Evolutionary conservation across 2,113 vertebrate species (phyloP).

Genomic region (Sinosuthora webbiana): DNA sequence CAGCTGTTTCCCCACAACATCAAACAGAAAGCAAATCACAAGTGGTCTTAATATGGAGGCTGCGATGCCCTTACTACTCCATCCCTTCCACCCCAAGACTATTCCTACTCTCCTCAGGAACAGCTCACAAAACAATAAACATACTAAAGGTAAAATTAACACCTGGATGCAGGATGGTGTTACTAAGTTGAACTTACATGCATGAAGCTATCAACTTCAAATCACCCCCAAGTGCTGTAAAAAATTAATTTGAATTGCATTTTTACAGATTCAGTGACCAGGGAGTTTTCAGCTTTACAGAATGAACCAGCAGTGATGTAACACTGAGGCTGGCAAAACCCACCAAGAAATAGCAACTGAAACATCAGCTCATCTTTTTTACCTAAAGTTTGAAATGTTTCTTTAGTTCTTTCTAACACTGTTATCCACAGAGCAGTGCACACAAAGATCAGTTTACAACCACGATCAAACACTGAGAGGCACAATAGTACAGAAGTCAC

Average conservation of each 20-base stretch:
- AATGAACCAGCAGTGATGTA: neutral
- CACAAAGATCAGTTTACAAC: neutral
- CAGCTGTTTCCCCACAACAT: neutral
- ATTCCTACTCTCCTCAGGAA: neutral
- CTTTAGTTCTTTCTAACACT: neutral
- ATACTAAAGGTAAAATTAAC: neutral
- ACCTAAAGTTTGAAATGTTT: neutral
- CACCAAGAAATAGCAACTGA: neutral
- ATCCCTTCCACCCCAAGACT: neutral
- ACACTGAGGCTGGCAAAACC: neutral
- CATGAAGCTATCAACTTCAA: neutral
- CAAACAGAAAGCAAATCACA: neutral
- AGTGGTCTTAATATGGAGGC: neutral
- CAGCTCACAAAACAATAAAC: neutral
- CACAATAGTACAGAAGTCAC: neutral
- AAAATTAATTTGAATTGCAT: neutral
- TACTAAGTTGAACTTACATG: neutral
- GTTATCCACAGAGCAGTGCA: neutral
- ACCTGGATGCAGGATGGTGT: neutral
- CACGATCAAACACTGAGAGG: neutral
- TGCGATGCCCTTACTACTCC: neutral
- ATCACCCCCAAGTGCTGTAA: neutral
- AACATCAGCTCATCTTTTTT: neutral
- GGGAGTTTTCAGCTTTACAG: neutral
- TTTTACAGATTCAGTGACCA: neutral